Base-by-base conservation (phyloP, 2,888 invertebrate species). In the Oscheius sp. region DNA sequence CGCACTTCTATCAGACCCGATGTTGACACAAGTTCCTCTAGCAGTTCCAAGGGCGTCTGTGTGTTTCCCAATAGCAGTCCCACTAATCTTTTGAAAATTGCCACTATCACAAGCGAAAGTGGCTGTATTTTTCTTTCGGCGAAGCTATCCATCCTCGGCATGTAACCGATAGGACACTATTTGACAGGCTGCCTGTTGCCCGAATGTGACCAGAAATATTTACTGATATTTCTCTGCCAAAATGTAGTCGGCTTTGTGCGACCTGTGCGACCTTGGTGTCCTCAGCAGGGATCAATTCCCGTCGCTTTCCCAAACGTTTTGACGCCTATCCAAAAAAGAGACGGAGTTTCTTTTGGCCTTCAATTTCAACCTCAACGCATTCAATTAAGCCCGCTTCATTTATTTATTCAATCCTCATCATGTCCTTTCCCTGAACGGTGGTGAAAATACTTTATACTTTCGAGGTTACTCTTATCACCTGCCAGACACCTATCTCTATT, bases 1-100 rank as follows among this genome's bases (percentile, higher is more conserved):
- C 29, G n/a, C n/a, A 27, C 20, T 52, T 8, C 42, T 42, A 42
- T 42, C 4, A 42, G 42, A 15, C n/a, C 27, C 52, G 15, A 27
- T 52, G 52, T 52, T 52, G 52, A 52, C 31, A n/a, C 29, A 52
- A 52, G 52, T 52, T 52, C 15, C 27, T 52, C 6, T 29, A 52
- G 52, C 52, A 12, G 52, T 52, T 27, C 27, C 25, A 12, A 27
- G 29, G 42, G 42, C 42, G 42, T 52, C 4, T 52, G 25, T 52
- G 27, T 15, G 25, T 52, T 25, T 25, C 48, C 20, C 48, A 15
- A 48, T 20, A 17, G 5, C 8, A 4, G 29, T n/a, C 15, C 17
- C 4, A 4, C 42, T 12, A 10, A 34, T 34, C 37, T 34, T 12
- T 10, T 12, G 17, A 42, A 3, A 42, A 42, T 42, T 42, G 42